Base-by-base conservation (phyloP, 2,113 vertebrate genomes). In the Menidia beryllina region DNA sequence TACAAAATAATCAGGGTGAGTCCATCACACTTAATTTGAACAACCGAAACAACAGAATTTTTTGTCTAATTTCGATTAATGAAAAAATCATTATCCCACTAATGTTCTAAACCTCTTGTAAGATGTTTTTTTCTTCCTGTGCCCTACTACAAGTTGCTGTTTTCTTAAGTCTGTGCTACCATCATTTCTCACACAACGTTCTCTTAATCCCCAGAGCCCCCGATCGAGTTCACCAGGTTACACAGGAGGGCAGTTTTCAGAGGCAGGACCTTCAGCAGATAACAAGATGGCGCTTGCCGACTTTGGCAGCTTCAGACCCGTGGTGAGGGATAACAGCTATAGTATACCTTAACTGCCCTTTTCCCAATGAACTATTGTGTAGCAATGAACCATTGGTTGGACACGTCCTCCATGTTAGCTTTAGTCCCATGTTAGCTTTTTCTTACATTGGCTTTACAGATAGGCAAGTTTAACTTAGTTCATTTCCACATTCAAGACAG, bases 1-100 rank as follows among this genome's bases (percentile, higher is more conserved):
- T 99, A 98, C 83, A 95, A 87, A 92, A 92, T 88, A 21, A 93
- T 99, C 79, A 83, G 57, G 93, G 97, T 98, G 88, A 90, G 94
- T 67, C 17, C 14, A 27, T 68, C 25, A 53, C 24, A 43, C 4
- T 34, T 30, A 5, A 59, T 20, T 58, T 65, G 14, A 25, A 51
- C 10, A 9, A 4, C 27, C 8, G 27, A 23, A 30, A 3, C 1
- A 21, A 45, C 4, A 15, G 5, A 47, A 3, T 47, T 27, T 47
- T n/a, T 4, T 26, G 7, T 48, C 52, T 26, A 45, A 2, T 34
- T 34, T 2, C 5, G 7, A 34, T 34, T 5, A 10, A 8, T 34
- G 7, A 2, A 34, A 30, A 30, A 34, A 34, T 34, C 30, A 8
- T 5, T 8, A 3, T 34, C 30, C 10, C 10, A 34, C 30, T 3